Base-by-base conservation (phyloP, 64 coral and sea anemone genomes). In the Pachyseris speciosa region DNA sequence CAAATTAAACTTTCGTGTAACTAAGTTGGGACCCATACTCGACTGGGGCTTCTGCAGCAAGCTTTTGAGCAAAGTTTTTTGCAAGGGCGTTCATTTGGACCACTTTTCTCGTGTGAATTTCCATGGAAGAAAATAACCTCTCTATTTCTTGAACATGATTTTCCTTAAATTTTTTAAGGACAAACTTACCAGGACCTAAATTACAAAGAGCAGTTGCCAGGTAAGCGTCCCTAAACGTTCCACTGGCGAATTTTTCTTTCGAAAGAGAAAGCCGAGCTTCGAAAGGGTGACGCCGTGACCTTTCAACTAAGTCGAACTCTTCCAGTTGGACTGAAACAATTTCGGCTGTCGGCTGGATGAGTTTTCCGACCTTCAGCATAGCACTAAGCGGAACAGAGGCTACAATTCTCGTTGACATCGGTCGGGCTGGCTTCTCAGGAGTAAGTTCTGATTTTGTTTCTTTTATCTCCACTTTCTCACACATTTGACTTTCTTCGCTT, bases 31-130 rank as follows among this genome's bases (percentile, higher is more conserved):
- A 59, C 31, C 72, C 72, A 67, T 78, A 77, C 61, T 78, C 27
- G 24, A 72, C 67, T 49, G 86, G 86, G 26, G 85, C 67, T 69
- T 93, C 42, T 15, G 45, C 40, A 59, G 52, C 40, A 60, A 76
- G 48, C 19, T 59, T 75, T 25, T 66, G 16, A 40, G 91, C 83
- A 72, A 93, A 93, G 51, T 94, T 86, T 27, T 85, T 37, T 30
- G 84, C 84, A 20, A 94, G 64, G 0, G 72, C 61, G 17, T 94
- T 86, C 91, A 94, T 94, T 64, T 94, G 92, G 6, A 94, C 92
- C 24, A 80, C 39, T 65, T 94, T 94, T 10, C 92, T 80, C 10
- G 75, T 94, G 29, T 94, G 85, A 38, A 66, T 31, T 33, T 94
- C 73, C 27, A 72, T 58, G 0, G 75, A 58, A 20, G 28, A 39